Evolutionary conservation across 92 coral and sea anemone genomes (phyloP).

Genomic region (Porites divaricata): DNA sequence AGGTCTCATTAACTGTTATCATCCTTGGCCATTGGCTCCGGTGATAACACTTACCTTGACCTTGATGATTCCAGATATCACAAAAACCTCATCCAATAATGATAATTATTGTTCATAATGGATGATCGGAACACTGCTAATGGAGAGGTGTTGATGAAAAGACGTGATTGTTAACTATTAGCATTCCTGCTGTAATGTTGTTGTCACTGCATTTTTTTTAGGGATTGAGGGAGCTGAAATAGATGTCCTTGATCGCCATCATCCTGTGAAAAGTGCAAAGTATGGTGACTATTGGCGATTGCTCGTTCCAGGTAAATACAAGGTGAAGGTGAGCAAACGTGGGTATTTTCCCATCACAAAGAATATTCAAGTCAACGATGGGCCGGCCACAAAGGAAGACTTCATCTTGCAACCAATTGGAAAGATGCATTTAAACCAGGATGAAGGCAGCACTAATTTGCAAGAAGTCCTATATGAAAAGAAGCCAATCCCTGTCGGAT

Average conservation of each 20-base stretch:
- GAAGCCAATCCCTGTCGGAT: slow-evolving; percentile 60
- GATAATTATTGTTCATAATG: no score
- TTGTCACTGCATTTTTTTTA: neutral
- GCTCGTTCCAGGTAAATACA: slow-evolving; percentile 70
- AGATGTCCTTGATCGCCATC: slow-evolving; percentile 54
- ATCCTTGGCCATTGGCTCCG: no score
- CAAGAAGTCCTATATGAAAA: slow-evolving; percentile 40
- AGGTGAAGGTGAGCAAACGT: slow-evolving; percentile 50
- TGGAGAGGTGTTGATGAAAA: no score
- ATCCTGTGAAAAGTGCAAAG: slow-evolving; percentile 71
- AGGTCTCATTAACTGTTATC: no score
- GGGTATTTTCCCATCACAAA: slow-evolving; percentile 68
- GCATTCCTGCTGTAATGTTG: neutral
- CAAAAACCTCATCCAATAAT: no score
- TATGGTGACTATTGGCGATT: slow-evolving; percentile 98
- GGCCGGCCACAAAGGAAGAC: slow-evolving; percentile 35
- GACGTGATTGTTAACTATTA: no score
- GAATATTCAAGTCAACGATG: slow-evolving; percentile 50
- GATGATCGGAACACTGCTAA: no score
- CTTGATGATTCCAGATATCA: no score
- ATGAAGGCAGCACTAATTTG: slow-evolving; percentile 13
- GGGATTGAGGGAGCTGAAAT: slow-evolving; percentile 78
- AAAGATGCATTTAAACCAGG: neutral
- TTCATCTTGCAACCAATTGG: slow-evolving; percentile 11
- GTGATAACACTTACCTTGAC: no score